Evolutionary conservation across 1,140 invertebrate genomes (phyloP), one percentile per base, ranked within the genome.

Genomic region (Gonatopus flavifemur): DNA sequence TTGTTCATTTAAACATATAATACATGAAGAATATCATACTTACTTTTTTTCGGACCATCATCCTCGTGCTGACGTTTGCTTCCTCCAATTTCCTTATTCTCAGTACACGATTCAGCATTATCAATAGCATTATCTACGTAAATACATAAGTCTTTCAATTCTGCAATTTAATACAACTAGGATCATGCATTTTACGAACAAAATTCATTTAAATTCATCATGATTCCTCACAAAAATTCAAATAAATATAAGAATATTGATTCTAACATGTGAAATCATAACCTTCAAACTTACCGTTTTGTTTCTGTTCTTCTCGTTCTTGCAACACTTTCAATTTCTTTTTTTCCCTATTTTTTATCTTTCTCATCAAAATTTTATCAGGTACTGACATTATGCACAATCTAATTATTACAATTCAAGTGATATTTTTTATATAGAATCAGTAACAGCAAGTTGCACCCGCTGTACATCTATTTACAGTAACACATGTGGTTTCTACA

Each of bases 321-420:
- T 82, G 79, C 7, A 81, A 67, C 38, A 81, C 71, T 57, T 84
- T 83, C 25, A 86, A 70, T 69, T 88, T 89, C 50, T 82, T 84
- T 57, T 88, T 86, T 64, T 90, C 88, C 8, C 85, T 78, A 64
- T 89, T 89, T 46, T 85, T 88, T 44, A 90, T 86, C 76, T 91
- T 91, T 45, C 87, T 78, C 79, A 89, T 86, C 42, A 91, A 76
- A 18, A 90, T 80, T 77, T 90, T 89, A 47, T 90, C 87, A 24
- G 86, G 83, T 1, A 89, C 81, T 42, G 86, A 85, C 87, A 90
- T 90, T 59, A 67, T 76, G 49, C 2, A 19, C 44, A 36, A 52
- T n/a, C 9, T n/a, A 43, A 50, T 19, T 45, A 38, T 36, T n/a
- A n/a, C n/a, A n/a, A n/a, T n/a, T n/a, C n/a, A n/a, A n/a, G n/a